A percentile compares a stretch with the other conserved stretches of the same genome.
phyloP scores from a whole-genome alignment of 2,113 vertebrate genomes.

The Sylvilagus bachmani region DNA sequence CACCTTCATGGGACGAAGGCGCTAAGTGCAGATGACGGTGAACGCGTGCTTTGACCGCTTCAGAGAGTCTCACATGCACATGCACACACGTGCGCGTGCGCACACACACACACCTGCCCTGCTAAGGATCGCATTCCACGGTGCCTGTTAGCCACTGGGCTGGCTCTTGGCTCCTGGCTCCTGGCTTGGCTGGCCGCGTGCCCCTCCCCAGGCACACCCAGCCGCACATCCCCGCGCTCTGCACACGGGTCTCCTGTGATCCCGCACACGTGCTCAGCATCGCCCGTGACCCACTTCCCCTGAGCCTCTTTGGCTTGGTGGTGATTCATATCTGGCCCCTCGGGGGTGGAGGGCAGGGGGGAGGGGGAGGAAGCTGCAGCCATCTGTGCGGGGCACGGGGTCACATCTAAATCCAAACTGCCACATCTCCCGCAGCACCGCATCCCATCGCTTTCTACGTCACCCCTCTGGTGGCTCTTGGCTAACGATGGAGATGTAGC shows the following conservation, averaged over 20 bases:
- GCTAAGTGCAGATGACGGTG: not conserved
- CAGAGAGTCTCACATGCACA: not conserved
- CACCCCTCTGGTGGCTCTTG: not conserved
- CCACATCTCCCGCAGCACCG: not conserved
- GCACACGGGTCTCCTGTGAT: not conserved
- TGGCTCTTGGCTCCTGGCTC: not conserved
- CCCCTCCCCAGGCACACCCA: not conserved
- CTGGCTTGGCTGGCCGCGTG: not conserved
- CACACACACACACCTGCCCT: no score
- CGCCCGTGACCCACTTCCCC: not conserved
- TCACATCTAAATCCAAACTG: slow-evolving; percentile 11
- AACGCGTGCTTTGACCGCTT: not conserved
- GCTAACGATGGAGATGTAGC: no score
- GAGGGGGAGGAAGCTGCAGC: not conserved
- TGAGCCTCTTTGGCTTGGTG: not conserved
- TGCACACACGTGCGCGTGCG: no score
- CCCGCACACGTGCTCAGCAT: not conserved
- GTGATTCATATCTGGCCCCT: not conserved
- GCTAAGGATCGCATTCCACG: not conserved
- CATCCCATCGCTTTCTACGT: not conserved
- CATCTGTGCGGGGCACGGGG: not conserved
- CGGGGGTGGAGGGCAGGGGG: not conserved
- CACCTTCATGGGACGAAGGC: not conserved
- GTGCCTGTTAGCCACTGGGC: not conserved
- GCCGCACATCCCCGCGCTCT: not conserved